Evolutionary conservation across 2,113 vertebrate species (phyloP).

Genomic region (Neopipo cinnamomea): DNA sequence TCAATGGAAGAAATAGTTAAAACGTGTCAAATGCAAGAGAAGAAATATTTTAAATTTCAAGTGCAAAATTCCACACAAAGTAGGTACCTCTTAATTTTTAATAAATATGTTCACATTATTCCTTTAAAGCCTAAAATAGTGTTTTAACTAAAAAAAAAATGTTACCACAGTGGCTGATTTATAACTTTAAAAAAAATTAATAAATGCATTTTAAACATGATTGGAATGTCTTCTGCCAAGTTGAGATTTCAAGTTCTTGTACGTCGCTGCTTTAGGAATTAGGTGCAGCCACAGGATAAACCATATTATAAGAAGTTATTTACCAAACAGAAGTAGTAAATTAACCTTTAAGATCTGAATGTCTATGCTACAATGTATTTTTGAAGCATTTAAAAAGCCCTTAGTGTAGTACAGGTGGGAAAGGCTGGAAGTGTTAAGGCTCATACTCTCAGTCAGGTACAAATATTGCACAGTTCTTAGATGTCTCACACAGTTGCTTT

Average conservation of each 20-base stretch:
- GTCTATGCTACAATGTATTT: not conserved
- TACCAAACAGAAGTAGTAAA: not conserved
- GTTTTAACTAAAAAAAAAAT: not conserved
- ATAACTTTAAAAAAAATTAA: not conserved
- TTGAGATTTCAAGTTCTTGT: not conserved
- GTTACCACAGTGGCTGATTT: not conserved
- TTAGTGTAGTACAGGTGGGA: not conserved
- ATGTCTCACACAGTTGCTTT: not conserved
- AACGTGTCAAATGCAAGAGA: not conserved
- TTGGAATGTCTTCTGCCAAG: not conserved
- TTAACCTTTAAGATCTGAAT: not conserved
- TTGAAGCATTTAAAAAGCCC: not conserved
- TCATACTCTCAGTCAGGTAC: not conserved
- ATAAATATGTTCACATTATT: not conserved
- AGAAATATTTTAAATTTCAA: not conserved
- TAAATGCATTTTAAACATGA: not conserved
- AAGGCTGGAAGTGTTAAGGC: not conserved
- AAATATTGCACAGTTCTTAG: rapidly evolving
- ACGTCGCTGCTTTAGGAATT: not conserved
- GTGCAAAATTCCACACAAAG: not conserved
- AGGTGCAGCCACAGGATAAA: not conserved
- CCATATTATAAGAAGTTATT: not conserved
- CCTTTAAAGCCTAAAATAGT: not conserved
- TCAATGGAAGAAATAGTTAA: not conserved
- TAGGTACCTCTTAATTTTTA: not conserved